Evolutionary conservation across 2,888 invertebrate species (phyloP), one percentile per base, ranked within the genome.

Genomic region (Parnassius mnemosyne): DNA sequence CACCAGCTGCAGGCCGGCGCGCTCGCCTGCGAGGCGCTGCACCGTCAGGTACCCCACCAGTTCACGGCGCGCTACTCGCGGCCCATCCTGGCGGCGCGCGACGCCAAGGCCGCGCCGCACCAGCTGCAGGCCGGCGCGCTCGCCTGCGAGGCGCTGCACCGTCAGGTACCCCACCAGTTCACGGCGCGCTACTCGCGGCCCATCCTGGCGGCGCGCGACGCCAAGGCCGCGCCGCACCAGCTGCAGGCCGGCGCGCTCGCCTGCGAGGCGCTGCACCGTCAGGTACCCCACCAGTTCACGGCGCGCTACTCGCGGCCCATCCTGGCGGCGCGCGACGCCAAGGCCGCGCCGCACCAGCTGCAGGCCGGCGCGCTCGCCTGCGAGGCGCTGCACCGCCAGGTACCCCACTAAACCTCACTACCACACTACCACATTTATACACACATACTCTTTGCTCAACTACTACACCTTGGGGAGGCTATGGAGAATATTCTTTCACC

Each of bases 71-170:
- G n/a, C n/a, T n/a, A n/a, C n/a, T n/a, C n/a, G n/a, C n/a, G n/a
- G n/a, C n/a, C n/a, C n/a, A n/a, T n/a, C n/a, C n/a, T n/a, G n/a
- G n/a, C n/a, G n/a, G n/a, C 97, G 71, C 92, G 99, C 53, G 97
- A 97, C 90, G 94, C 98, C 5, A 96, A 96, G 84, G 95, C 97
- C 81, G 96, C 97, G 3, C 93, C 97, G 5, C 46, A 5, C 46
- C 46, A 46, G 46, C 3, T 46, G 46, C 11, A 25, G 88, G 96
- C 96, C 56, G 98, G 98, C 11, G 98, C 97, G 10, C 87, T 98
- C 54, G 98, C 99, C 0, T 97, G 97, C 95, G 97, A 98, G 85
- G 95, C 97, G 2, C 84, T 98, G 65, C 97, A 98, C 79, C 90
- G 97, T 71, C 97, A 97, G 91, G 94, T 95, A 64, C 16, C 25